phyloP scores from a whole-genome alignment of 1,140 invertebrate genomes.

The Centruroides vittatus region DNA sequence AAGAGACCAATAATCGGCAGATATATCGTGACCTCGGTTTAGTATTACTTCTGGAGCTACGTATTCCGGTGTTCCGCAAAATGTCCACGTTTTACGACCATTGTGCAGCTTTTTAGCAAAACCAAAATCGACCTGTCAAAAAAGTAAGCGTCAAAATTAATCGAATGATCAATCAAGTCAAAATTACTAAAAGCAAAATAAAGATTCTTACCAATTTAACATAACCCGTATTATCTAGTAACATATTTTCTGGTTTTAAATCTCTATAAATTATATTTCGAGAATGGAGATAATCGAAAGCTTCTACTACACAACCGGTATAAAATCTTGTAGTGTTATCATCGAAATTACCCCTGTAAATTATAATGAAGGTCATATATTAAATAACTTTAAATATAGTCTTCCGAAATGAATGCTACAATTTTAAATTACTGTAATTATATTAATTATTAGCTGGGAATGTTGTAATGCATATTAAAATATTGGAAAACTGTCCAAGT shows the following conservation, averaged over 20 bases:
- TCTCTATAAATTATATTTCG: constrained; percentile 80
- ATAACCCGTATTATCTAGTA: constrained; percentile 71
- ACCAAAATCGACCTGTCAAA: constrained; percentile 67
- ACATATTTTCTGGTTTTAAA: constrained; percentile 87
- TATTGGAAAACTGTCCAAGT: too few species aligned
- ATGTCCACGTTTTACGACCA: constrained; percentile 83
- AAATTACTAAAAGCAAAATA: neutral
- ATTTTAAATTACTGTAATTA: too few species aligned
- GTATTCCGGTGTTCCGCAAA: constrained; percentile 88
- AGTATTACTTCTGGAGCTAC: constrained; percentile 85
- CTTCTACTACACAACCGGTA: constrained; percentile 77
- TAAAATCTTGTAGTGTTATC: constrained; percentile 73
- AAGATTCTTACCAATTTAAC: constrained; percentile 49
- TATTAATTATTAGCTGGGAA: too few species aligned
- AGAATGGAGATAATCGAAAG: constrained; percentile 73
- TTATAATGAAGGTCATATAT: neutral
- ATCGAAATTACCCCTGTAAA: constrained; percentile 52
- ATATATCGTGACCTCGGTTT: constrained; percentile 37
- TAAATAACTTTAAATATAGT: too few species aligned
- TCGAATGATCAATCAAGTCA: too few species aligned
- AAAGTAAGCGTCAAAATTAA: neutral
- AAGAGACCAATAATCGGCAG: constrained; percentile 87
- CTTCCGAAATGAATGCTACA: too few species aligned
- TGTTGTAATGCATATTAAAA: too few species aligned
- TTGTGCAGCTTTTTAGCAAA: constrained; percentile 76